These are phyloP conservation scores for Macrobrachium nipponense DNA, from an alignment of 1,140 invertebrate species.

Conservation along the genomic window DNA sequence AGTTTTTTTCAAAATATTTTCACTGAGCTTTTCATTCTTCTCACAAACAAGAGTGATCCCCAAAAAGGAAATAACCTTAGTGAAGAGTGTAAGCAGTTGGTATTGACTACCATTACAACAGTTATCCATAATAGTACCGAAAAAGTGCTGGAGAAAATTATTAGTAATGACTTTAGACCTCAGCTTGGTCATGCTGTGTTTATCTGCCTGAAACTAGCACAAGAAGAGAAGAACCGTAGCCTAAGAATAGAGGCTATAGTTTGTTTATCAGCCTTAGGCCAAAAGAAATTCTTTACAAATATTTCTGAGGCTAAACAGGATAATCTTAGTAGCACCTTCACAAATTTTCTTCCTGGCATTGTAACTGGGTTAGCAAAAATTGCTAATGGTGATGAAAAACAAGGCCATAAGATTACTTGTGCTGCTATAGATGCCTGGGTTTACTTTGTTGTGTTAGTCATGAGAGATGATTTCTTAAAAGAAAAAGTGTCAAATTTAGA, in stretches of 20 bases:
- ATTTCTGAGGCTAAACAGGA: not conserved
- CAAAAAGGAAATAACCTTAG: slow-evolving; percentile 28
- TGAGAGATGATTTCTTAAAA: slow-evolving; percentile 25
- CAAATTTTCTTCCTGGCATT: slow-evolving; percentile 34
- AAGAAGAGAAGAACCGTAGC: slow-evolving; percentile 32
- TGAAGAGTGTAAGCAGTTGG: slow-evolving; percentile 25
- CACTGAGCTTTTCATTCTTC: slow-evolving; percentile 1
- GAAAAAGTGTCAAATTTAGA: not conserved
- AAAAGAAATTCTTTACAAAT: slow-evolving; percentile 11
- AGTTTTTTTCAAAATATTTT: slow-evolving; percentile 22
- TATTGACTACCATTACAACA: slow-evolving; percentile 4
- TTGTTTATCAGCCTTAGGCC: slow-evolving; percentile 15
- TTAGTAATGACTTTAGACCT: slow-evolving; percentile 14
- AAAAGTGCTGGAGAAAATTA: not conserved
- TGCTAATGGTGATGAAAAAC: slow-evolving; percentile 36
- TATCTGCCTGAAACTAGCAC: slow-evolving; percentile 12
- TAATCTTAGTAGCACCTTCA: slow-evolving; percentile 5
- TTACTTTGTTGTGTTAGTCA: slow-evolving; percentile 25
- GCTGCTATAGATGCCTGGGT: slow-evolving; percentile 26
- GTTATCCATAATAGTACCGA: not conserved
- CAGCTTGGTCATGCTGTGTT: slow-evolving; percentile 35
- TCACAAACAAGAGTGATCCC: slow-evolving; percentile 15
- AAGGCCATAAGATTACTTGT: slow-evolving; percentile 29
- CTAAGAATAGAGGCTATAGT: slow-evolving; percentile 27
- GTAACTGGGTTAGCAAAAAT: slow-evolving; percentile 18